Percentiles rank a stretch among this genome's conserved stretches.
Conservation (phyloP, 1,140 invertebrate genomes). For the Brachionus koreanus region DNA sequence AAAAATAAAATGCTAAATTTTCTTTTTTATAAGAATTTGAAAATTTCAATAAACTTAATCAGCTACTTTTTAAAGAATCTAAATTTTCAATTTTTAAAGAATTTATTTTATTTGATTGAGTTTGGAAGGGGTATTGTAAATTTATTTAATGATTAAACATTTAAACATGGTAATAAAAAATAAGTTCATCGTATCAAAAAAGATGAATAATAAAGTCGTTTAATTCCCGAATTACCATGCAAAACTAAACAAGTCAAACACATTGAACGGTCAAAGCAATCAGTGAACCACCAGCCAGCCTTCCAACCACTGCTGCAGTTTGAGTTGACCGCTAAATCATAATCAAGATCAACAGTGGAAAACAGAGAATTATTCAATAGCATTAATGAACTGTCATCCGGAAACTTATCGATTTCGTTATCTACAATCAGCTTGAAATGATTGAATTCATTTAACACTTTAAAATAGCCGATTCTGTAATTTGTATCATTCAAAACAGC, state of each 20-base stretch:
- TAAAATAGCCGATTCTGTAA: neutral
- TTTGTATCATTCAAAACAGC: conserved; percentile 27
- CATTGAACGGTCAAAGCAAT: conserved; percentile 28
- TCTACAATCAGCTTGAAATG: conserved; percentile 38
- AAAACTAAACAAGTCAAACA: conserved; percentile 26
- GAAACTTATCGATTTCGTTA: conserved; percentile 30
- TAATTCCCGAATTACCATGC: conserved; percentile 30
- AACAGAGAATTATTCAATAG: conserved; percentile 33
- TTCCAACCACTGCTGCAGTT: conserved; percentile 42
- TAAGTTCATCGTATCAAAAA: conserved; percentile 19
- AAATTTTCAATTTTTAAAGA: too few species aligned
- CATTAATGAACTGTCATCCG: neutral
- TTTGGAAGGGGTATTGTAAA: neutral
- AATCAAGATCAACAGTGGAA: conserved; percentile 39
- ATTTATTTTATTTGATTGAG: too few species aligned
- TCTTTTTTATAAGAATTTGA: too few species aligned
- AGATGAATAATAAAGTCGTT: neutral
- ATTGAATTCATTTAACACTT: conserved; percentile 11
- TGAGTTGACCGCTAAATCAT: conserved; percentile 32
- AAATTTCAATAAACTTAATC: too few species aligned
- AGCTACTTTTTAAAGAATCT: too few species aligned
- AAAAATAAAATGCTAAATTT: too few species aligned
- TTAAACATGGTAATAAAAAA: neutral
- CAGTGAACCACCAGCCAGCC: conserved; percentile 44
- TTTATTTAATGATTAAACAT: neutral